Percentiles rank a stretch among this genome's conserved stretches.
Conservation (phyloP, 2,797 vertebrate species). For the Loris lydekkerianus region DNA sequence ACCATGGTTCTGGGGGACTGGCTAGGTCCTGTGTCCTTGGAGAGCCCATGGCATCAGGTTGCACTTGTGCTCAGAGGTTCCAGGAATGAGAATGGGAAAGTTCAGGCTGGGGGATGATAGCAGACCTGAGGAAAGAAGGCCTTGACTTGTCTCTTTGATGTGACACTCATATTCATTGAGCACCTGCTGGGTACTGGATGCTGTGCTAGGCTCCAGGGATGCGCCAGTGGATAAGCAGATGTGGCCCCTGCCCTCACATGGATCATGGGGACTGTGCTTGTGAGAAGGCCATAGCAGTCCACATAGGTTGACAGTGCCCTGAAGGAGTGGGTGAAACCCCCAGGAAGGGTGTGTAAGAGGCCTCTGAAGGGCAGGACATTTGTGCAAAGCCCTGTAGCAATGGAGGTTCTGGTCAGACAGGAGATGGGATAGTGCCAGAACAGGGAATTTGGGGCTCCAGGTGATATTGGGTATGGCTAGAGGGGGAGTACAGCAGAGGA, state of each 20-base stretch:
- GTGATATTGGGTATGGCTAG: too few relatives aligned
- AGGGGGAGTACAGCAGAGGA: neutral
- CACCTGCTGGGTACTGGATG: neutral
- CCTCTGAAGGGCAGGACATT: neutral
- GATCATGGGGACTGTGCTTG: neutral
- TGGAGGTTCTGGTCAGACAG: neutral
- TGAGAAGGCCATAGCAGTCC: neutral
- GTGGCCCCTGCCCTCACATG: accelerated
- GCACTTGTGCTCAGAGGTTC: neutral
- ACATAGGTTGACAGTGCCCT: neutral
- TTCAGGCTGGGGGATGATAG: neutral
- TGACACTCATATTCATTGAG: neutral
- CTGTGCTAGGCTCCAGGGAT: neutral
- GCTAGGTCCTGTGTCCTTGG: accelerated
- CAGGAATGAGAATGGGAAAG: too few relatives aligned
- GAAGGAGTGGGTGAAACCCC: neutral
- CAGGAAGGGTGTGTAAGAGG: neutral
- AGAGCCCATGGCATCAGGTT: too few relatives aligned
- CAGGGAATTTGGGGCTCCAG: too few relatives aligned
- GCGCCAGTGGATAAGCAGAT: neutral
- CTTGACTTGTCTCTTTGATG: neutral
- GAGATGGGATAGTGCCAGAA: neutral
- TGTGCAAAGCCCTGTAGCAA: neutral
- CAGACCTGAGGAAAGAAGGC: neutral
- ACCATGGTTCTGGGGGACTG: neutral